Base-by-base conservation (phyloP, 2,797 vertebrate species). In the Sciaenops ocellatus region DNA sequence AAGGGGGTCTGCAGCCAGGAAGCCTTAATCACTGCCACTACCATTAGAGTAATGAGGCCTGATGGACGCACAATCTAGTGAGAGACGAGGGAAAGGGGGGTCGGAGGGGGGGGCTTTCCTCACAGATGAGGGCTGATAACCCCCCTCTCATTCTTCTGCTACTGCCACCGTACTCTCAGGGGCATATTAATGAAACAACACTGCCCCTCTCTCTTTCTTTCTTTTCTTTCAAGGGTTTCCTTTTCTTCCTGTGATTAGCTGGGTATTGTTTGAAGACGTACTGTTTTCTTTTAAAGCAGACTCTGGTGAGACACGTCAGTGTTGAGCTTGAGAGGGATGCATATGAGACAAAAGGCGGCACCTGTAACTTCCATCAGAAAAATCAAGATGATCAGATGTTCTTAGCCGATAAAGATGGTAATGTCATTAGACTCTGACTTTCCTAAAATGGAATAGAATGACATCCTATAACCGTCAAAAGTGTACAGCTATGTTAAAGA, bases 1-100 rank as follows among this genome's bases (percentile, higher is more conserved):
- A 91, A 94, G 90, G 88, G 34, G 90, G 83, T 84, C 90, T 82
- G 41, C 86, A 75, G 80, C 87, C 93, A 91, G 96, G 95, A 97
- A 96, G 92, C 93, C 94, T 96, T 95, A 96, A 96, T 96, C 96
- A 94, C 90, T 64, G 79, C 91, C 91, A 93, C 90, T 90, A 76
- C 90, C 94, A 91, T 94, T 91, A 88, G 83, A 91, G 88, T 92
- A 94, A 92, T 94, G 85, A 93, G 96, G 93, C 95, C 96, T 96
- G 95, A 96, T 96, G 93, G 92, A 90, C 90, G 80, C 88, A 89
- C 79, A 87, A 84, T 90, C 87, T 87, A 88, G 90, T 84, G 85
- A 90, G 85, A 86, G 80, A 83, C 16, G 73, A 79, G 79, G 83
- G 74, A 69, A 51, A 9, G 30, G 16, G 34, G 34, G 34, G 34